Percentiles rank a stretch among this genome's conserved stretches.
Conservation (phyloP, 2,888 invertebrate genomes). For the Conomelus anceps region DNA sequence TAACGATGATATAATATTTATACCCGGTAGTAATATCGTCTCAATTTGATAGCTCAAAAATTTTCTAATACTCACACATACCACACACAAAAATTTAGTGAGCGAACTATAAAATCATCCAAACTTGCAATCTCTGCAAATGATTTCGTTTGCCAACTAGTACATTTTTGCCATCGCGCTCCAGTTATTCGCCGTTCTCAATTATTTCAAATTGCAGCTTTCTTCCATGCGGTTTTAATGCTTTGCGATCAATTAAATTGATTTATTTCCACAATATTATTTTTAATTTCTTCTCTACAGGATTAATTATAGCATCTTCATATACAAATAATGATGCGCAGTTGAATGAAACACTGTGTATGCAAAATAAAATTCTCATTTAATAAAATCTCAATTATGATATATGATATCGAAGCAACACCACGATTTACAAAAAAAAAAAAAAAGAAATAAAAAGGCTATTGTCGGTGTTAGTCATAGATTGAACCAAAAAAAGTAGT, state of each 20-base stretch:
- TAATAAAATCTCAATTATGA: no score
- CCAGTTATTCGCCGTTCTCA: background rate
- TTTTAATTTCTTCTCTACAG: background rate
- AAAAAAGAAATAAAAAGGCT: no score
- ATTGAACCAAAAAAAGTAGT: no score
- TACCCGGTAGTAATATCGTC: background rate
- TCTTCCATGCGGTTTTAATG: background rate
- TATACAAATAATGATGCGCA: no score
- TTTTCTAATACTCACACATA: background rate
- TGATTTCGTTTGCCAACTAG: background rate
- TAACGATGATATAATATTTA: background rate
- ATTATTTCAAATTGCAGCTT: background rate
- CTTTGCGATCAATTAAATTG: background rate
- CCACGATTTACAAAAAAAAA: no score
- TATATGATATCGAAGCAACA: no score
- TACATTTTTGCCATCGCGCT: no score
- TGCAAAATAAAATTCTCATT: no score
- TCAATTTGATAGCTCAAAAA: background rate
- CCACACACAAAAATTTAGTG: background rate
- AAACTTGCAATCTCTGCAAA: background rate
- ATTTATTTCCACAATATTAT: background rate
- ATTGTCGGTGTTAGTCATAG: no score
- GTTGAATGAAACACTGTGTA: no score
- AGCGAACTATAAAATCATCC: background rate
- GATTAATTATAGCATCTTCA: background rate